These are phyloP conservation scores for Bos indicus DNA, from an alignment of 2,113 vertebrate species.

Conservation along the genomic window DNA sequence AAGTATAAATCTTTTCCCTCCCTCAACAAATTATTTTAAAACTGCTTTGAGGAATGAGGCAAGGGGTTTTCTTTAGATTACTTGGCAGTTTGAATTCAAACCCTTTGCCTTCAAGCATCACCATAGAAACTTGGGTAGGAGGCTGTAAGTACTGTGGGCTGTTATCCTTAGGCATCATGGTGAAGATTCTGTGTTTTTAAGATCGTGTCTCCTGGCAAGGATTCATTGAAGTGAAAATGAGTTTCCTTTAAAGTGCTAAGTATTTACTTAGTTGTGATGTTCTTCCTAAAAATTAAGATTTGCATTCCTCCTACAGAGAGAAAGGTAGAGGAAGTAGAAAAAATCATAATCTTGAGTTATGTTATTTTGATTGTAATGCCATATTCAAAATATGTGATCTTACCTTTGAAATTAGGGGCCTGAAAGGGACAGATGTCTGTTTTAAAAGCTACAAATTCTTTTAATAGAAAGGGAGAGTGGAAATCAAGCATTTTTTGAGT, in stretches of 20 bases:
- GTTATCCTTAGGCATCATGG: slow-evolving; percentile 41
- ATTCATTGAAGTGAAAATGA: slow-evolving; percentile 35
- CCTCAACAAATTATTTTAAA: not conserved
- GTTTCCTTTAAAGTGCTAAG: slow-evolving; percentile 23
- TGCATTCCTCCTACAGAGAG: not conserved
- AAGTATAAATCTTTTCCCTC: not conserved
- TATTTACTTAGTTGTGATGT: not conserved
- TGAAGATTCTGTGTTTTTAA: slow-evolving; percentile 22
- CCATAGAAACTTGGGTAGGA: slow-evolving; percentile 53
- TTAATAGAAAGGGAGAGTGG: not conserved
- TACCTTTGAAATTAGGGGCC: not conserved
- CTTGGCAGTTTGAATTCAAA: not conserved
- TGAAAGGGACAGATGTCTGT: not conserved
- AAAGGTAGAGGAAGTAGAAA: not conserved
- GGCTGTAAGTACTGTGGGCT: not conserved
- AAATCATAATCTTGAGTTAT: not conserved
- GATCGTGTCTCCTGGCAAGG: not conserved
- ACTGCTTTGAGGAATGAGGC: slow-evolving; percentile 2
- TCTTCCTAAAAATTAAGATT: slow-evolving; percentile 43
- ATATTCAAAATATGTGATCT: not conserved
- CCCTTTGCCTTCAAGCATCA: slow-evolving; percentile 11
- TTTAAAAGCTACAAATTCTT: not conserved
- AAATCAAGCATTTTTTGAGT: not conserved
- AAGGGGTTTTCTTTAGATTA: not conserved
- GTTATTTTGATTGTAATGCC: slow-evolving; percentile 13